These are phyloP conservation scores for Oreocharis arfaki DNA, from an alignment of 2,113 vertebrate genomes.

Conservation along the genomic window DNA sequence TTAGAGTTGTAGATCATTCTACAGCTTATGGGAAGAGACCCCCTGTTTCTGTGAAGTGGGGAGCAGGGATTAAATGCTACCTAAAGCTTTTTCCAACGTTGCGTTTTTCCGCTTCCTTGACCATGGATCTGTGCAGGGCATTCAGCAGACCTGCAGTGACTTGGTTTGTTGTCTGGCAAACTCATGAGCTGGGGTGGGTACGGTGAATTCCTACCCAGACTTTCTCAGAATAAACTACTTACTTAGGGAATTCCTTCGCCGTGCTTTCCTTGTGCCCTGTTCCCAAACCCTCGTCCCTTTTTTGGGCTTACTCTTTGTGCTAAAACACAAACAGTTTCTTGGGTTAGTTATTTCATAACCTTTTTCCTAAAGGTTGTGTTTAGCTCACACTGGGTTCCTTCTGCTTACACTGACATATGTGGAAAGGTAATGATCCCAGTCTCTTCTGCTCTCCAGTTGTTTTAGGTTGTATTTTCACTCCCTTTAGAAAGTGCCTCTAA, in stretches of 20 bases:
- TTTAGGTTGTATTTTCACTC: neutral
- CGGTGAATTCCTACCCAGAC: fast-evolving
- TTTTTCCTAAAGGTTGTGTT: neutral
- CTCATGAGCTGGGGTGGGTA: fast-evolving
- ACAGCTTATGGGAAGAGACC: neutral
- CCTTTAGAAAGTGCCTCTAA: neutral
- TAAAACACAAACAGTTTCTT: neutral
- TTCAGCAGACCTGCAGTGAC: neutral
- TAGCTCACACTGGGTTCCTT: neutral
- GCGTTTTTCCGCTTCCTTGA: neutral
- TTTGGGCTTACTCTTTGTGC: neutral
- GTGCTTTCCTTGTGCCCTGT: fast-evolving
- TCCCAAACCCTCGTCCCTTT: neutral
- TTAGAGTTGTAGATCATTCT: neutral
- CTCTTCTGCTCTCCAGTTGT: neutral
- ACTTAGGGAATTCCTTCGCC: neutral
- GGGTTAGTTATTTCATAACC: neutral
- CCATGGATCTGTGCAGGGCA: fast-evolving
- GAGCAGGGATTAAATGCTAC: neutral
- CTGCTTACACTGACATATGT: fast-evolving
- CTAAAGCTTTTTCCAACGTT: neutral
- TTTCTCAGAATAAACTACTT: neutral
- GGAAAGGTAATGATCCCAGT: neutral
- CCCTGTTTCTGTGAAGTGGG: neutral
- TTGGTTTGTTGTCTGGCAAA: neutral